phyloP scores from a whole-genome alignment of 2,888 invertebrate species.

The Flabesymbios commensalis region DNA sequence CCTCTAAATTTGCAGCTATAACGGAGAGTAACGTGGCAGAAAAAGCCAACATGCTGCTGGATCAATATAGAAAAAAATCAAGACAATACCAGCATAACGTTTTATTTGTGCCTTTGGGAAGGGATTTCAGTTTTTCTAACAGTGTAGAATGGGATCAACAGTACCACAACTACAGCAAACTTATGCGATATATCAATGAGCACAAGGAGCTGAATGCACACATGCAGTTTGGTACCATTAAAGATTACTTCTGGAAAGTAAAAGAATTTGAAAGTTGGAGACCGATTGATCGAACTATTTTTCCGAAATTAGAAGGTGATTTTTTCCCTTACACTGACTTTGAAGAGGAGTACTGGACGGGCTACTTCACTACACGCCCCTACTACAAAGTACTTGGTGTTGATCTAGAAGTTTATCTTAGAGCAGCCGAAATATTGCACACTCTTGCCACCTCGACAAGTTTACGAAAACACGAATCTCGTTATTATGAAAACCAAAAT shows the following conservation, averaged over 20 bases:
- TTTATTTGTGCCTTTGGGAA: too few species aligned
- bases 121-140: too few species aligned
- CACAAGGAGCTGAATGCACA: slow-evolving; percentile 68
- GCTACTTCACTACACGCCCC: slow-evolving; percentile 85
- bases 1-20: too few species aligned
- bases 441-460: slow-evolving; percentile 41
- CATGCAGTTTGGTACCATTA: slow-evolving; percentile 77
- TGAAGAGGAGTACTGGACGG: slow-evolving; percentile 87
- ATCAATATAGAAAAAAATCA: too few species aligned
- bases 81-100: too few species aligned
- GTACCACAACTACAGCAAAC: slow-evolving; percentile 83
- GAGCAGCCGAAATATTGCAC: slow-evolving; percentile 55
- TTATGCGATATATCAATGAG: slow-evolving; percentile 86
- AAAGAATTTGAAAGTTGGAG: too few species aligned
- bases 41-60: too few species aligned
- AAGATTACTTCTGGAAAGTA: slow-evolving; percentile 82
- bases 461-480: too few species aligned
- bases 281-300: too few species aligned
- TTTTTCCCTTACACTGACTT: slow-evolving; percentile 97
- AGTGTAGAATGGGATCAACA: slow-evolving; percentile 95
- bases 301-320: slow-evolving; percentile 76
- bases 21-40: too few species aligned
- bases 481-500: too few species aligned
- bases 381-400: slow-evolving; percentile 72
- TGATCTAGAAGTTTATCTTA: slow-evolving; percentile 62